These are phyloP conservation scores for Phalacrocorax aristotelis DNA, from an alignment of 2,113 vertebrate species.

Conservation along the genomic window DNA sequence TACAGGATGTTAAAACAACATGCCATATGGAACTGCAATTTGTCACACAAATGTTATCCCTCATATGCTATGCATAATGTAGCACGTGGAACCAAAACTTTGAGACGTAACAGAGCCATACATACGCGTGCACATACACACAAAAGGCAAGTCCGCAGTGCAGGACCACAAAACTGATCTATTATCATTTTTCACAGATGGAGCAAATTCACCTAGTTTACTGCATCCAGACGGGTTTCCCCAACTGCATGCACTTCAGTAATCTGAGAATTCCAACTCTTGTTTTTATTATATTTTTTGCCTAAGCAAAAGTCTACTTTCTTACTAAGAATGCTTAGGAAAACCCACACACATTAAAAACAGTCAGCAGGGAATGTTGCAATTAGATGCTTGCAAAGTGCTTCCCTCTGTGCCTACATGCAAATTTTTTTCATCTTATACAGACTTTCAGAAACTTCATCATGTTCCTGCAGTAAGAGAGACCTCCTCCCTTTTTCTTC, in stretches of 20 bases:
- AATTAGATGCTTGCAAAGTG: slow-evolving; percentile 54
- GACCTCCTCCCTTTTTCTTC: not conserved
- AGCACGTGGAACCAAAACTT: not conserved
- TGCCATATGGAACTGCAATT: not conserved
- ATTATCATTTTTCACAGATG: not conserved
- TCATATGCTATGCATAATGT: not conserved
- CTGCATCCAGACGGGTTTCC: not conserved
- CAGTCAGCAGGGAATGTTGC: slow-evolving; percentile 62
- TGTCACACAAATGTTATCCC: not conserved
- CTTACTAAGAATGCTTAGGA: slow-evolving; percentile 67
- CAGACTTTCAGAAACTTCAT: slow-evolving; percentile 12
- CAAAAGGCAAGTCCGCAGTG: not conserved
- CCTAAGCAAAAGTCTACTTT: slow-evolving; percentile 50
- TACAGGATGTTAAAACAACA: not conserved
- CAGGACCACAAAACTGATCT: not conserved
- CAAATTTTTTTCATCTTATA: slow-evolving; percentile 41
- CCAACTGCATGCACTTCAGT: not conserved
- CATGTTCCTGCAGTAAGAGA: not conserved
- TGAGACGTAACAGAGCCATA: not conserved
- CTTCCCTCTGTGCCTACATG: slow-evolving; percentile 49
- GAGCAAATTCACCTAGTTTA: not conserved
- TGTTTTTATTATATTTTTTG: slow-evolving; percentile 5
- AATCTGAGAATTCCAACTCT: not conserved
- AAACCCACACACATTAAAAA: slow-evolving; percentile 65
- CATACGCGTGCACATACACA: too few relatives aligned